Conservation (phyloP, 2,888 invertebrate genomes). For the Polydrusus tereticollis region DNA sequence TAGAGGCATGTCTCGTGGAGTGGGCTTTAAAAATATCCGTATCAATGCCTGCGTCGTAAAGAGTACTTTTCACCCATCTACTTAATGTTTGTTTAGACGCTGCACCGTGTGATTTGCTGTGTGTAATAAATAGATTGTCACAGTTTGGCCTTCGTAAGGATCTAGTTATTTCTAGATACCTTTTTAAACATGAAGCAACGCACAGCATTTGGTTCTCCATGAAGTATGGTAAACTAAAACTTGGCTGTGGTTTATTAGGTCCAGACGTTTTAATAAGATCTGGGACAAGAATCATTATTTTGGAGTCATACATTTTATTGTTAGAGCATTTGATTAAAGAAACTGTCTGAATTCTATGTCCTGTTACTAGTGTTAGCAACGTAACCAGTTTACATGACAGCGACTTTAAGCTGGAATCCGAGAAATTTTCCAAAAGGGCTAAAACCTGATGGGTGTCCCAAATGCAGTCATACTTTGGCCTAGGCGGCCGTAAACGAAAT, state of each 20-base stretch:
- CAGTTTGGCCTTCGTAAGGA: no score
- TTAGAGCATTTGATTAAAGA: no score
- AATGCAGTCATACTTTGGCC: not conserved
- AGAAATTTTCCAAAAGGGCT: not conserved
- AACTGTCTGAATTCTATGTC: no score
- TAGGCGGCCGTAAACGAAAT: not conserved
- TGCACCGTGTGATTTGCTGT: not conserved
- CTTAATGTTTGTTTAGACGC: slow-evolving; percentile 34
- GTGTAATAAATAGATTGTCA: not conserved
- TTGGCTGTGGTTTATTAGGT: no score
- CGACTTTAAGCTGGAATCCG: not conserved
- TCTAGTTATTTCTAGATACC: no score
- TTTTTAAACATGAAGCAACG: no score
- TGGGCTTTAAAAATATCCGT: slow-evolving; percentile 25
- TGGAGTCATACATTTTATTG: no score
- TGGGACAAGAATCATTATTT: no score
- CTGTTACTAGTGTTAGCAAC: no score
- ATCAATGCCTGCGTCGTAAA: slow-evolving; percentile 29
- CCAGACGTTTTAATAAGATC: no score
- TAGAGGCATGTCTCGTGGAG: slow-evolving; percentile 30
- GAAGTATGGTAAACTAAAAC: no score
- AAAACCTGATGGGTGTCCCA: not conserved
- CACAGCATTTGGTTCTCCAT: no score
- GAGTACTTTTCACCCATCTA: slow-evolving; percentile 30
- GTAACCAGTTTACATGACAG: not conserved